Evolutionary conservation across 2,797 vertebrate species (phyloP), one percentile per base, ranked within the genome.

Genomic region (Parambassis ranga): DNA sequence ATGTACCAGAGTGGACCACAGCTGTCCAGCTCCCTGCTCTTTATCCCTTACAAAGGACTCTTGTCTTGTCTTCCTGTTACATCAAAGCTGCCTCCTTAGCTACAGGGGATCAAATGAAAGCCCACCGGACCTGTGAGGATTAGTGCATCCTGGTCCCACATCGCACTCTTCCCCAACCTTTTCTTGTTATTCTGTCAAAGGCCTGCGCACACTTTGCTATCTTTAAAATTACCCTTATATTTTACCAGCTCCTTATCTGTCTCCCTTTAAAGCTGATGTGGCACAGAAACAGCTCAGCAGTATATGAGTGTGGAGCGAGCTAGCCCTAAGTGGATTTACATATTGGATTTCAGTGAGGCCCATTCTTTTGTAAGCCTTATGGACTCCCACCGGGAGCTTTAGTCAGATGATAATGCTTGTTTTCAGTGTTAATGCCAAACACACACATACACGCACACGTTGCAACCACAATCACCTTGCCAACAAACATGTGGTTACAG

Each of bases 301-400:
- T 64, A 56, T 64, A 38, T 76, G 77, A 61, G 63, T 33, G 59
- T 75, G 71, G 78, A 69, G 78, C 68, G 16, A 73, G 31, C 51
- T 48, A 28, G 82, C 65, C 51, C 80, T 92, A 89, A 90, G 87
- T 90, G 88, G 91, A 92, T 93, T 93, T 93, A 84, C 90, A 92
- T 91, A 90, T 90, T 91, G 89, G 84, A 92, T 91, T 91, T 92
- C 86, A 81, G 77, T 63, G 72, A 79, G 81, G 77, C 77, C 82
- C 70, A 22, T 81, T 85, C 64, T 27, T 53, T 74, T 78, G 73
- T 90, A 90, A 92, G 87, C 85, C 79, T 82, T 76, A 20, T 53
- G 56, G 83, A 81, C 71, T 92, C 89, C 90, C 86, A 71, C 58
- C 24, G 77, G 89, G 87, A 84, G 87, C 81, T 90, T 90, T 86